Evolutionary conservation across 2,888 invertebrate species (phyloP).

Genomic region (Elysia crispata): DNA sequence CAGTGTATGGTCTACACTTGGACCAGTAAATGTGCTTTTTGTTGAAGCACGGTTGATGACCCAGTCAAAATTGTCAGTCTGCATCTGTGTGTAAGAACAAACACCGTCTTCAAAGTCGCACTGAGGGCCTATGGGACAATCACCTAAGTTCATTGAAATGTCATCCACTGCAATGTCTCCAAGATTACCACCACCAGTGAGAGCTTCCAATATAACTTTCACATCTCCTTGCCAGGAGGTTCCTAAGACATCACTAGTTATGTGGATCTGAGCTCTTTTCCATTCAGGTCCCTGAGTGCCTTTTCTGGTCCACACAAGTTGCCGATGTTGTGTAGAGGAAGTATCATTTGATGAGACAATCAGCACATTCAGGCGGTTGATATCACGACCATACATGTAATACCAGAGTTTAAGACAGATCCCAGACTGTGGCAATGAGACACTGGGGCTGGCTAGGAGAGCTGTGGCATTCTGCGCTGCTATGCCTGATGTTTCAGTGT

Average conservation of each 20-base stretch:
- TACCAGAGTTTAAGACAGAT: slow-evolving; percentile 75
- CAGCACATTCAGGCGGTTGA: slow-evolving; percentile 69
- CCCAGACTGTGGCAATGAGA: slow-evolving; percentile 55
- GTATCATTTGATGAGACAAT: slow-evolving; percentile 22
- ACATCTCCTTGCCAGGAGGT: slow-evolving; percentile 50
- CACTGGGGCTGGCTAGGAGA: slow-evolving; percentile 60
- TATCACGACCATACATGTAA: slow-evolving; percentile 74
- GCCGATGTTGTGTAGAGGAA: slow-evolving; percentile 15
- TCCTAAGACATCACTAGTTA: slow-evolving; percentile 54
- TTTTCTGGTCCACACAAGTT: slow-evolving; percentile 58
- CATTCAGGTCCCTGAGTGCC: slow-evolving; percentile 70
- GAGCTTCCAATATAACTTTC: slow-evolving; percentile 69
- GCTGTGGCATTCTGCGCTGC: slow-evolving; percentile 60
- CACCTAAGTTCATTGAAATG: slow-evolving; percentile 57
- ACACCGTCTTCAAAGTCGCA: slow-evolving; percentile 72
- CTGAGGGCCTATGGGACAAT: slow-evolving; percentile 62
- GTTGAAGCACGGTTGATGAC: slow-evolving; percentile 66
- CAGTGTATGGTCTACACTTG: slow-evolving; percentile 71
- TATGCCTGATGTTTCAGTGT: slow-evolving; percentile 57
- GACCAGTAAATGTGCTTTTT: slow-evolving; percentile 62
- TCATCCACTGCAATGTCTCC: slow-evolving; percentile 75
- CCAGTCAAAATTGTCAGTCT: slow-evolving; percentile 69
- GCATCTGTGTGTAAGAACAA: slow-evolving; percentile 69
- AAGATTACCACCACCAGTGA: slow-evolving; percentile 59
- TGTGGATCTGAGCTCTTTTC: slow-evolving; percentile 67